These are phyloP conservation scores for Onychomys leucogaster DNA, from an alignment of 2,797 vertebrate genomes.

Conservation along the genomic window DNA sequence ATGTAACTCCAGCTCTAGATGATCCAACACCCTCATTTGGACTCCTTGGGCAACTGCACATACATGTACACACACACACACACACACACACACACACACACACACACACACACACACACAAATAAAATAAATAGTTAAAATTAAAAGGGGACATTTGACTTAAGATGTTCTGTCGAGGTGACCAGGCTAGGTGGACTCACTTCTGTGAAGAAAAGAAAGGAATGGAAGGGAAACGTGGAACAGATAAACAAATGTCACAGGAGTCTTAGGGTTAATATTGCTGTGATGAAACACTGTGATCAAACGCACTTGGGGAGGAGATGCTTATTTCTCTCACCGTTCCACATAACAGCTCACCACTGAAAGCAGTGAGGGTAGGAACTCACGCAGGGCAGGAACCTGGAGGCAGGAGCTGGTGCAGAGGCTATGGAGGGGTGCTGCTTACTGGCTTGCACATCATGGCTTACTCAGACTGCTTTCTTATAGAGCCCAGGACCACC, in stretches of 20 bases:
- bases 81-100: neutral
- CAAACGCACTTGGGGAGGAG: neutral
- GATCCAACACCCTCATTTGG: neutral
- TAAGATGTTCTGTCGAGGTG: neutral
- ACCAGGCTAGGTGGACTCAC: neutral
- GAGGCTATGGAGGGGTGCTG: neutral
- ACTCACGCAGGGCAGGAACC: neutral
- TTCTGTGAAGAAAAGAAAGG: neutral
- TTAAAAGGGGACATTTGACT: neutral
- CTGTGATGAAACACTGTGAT: neutral
- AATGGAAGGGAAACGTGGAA: fast-evolving
- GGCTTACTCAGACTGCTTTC: neutral
- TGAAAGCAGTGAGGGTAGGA: neutral
- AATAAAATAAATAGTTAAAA: neutral
- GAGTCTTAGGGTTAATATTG: neutral
- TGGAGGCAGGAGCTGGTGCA: neutral
- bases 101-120: neutral
- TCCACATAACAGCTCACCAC: neutral
- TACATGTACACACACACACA: neutral
- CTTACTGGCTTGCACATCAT: neutral
- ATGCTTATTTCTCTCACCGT: neutral
- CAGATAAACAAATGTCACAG: neutral
- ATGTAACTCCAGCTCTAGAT: neutral
- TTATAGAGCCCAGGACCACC: neutral
- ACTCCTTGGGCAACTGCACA: no score